Evolutionary conservation across 1,140 invertebrate genomes (phyloP), one percentile per base, ranked within the genome.

Genomic region (Hermetia illucens): DNA sequence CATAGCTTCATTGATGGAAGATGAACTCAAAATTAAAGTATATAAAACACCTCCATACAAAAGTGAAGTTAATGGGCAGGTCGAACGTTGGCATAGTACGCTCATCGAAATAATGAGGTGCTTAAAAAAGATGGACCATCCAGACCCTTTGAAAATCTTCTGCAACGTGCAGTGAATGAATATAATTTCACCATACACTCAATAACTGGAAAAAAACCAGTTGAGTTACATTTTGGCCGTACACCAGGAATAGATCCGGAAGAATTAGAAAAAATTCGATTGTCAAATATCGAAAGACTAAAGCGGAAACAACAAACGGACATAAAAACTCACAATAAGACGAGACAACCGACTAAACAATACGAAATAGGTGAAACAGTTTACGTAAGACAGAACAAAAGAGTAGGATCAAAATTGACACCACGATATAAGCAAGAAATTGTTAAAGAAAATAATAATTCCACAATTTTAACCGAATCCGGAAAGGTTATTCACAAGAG

Each of bases 41-140:
- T 31, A 32, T 17, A 21, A 8, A 21, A 36, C 40, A 32, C 40
- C 44, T 10, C 37, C 40, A 15, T 37, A 42, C 19, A 20, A 21
- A 6, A 42, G 36, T 20, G 21, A 4, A 6, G 30, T 20, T 5
- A 47, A 47, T 12, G 42, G 45, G 9, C 42, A 42, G 21, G 30
- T 47, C 24, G 42, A 47, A 42, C 21, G 45, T 1, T 44, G 42
- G 20, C 45, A 47, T 29, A 42, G 40, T 10, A 47, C 45, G 5
- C 19, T 47, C 10, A 21, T 32, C 15, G 45, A 44, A 40, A 41
- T 44, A 18, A 40, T 44, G 33, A 33, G 39, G 17, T 39, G 39
- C 18, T 41, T 5, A 32, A 40, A 32, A 33, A 18, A 13, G 39
- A 46, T 5, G 12, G 22, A 17, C 31, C 8, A 2, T 25, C 36